A percentile compares a stretch with the other conserved stretches of the same genome.
phyloP scores from a whole-genome alignment of 2,113 vertebrate species.

The Syrmaticus mikado region DNA sequence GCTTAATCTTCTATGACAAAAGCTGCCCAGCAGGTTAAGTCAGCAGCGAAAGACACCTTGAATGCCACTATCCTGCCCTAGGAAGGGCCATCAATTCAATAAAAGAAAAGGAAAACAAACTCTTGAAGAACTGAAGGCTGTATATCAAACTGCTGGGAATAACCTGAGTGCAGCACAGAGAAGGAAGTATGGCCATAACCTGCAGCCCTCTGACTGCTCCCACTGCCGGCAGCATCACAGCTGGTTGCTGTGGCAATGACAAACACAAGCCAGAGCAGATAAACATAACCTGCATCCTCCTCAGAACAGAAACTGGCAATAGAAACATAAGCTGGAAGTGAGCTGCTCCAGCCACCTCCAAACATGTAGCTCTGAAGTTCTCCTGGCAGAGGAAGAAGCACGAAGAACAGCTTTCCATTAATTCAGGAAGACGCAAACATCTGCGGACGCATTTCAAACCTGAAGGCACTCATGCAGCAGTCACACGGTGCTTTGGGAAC shows the following conservation, averaged over 20 bases:
- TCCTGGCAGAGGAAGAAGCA: not conserved
- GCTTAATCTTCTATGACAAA: not conserved
- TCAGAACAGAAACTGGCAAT: not conserved
- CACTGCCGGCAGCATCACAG: accelerated
- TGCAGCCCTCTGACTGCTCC: not conserved
- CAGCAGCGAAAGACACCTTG: not conserved
- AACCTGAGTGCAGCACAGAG: not conserved
- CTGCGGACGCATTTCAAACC: accelerated
- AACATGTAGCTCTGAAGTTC: not conserved
- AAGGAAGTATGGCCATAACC: not conserved
- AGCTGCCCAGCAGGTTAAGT: not conserved
- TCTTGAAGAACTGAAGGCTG: accelerated
- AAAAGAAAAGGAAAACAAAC: not conserved
- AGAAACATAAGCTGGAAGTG: not conserved
- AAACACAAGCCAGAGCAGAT: not conserved
- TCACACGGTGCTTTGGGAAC: not conserved
- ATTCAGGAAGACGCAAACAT: not conserved
- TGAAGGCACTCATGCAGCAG: accelerated
- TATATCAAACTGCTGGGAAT: not conserved
- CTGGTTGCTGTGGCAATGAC: not conserved
- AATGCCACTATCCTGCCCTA: not conserved
- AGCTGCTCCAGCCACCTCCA: not conserved
- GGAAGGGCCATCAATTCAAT: not conserved
- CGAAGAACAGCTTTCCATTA: not conserved
- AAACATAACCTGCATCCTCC: too few relatives aligned